A percentile compares a stretch with the other conserved stretches of the same genome.
Conservation (phyloP, 1,140 invertebrate species). For the Campoletis sonorensis region DNA sequence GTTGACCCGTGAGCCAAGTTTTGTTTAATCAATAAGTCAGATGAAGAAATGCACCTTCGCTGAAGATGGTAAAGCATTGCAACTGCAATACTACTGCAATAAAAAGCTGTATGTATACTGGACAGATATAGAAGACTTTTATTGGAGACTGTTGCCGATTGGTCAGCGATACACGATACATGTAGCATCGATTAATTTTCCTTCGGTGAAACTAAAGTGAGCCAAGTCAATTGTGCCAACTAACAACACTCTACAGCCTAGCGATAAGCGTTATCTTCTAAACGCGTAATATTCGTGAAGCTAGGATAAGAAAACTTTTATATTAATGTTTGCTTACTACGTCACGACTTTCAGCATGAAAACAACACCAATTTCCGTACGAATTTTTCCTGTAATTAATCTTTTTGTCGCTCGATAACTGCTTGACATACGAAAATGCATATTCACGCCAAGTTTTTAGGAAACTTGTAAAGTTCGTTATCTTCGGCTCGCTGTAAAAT, state of each 20-base stretch:
- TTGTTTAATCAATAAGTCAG: not conserved
- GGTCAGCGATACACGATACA: no score
- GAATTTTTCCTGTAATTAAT: not conserved
- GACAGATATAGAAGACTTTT: no score
- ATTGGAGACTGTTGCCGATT: no score
- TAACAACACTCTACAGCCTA: not conserved
- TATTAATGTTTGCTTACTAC: not conserved
- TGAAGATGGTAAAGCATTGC: not conserved
- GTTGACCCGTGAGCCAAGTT: not conserved
- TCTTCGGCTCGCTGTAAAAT: no score
- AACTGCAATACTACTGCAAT: not conserved
- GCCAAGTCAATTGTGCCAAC: constrained; percentile 10
- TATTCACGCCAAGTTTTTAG: no score
- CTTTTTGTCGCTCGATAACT: not conserved
- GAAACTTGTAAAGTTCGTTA: no score
- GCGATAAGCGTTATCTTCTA: not conserved
- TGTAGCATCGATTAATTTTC: not conserved
- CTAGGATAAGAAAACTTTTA: not conserved
- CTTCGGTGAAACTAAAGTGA: not conserved
- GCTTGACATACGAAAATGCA: not conserved
- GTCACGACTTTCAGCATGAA: not conserved
- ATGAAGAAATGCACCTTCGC: constrained; percentile 7
- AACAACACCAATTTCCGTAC: not conserved
- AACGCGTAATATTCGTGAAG: not conserved
- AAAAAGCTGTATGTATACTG: no score